phyloP scores from a whole-genome alignment of 2,888 invertebrate genomes.

The Ceratothoa steindachneri region DNA sequence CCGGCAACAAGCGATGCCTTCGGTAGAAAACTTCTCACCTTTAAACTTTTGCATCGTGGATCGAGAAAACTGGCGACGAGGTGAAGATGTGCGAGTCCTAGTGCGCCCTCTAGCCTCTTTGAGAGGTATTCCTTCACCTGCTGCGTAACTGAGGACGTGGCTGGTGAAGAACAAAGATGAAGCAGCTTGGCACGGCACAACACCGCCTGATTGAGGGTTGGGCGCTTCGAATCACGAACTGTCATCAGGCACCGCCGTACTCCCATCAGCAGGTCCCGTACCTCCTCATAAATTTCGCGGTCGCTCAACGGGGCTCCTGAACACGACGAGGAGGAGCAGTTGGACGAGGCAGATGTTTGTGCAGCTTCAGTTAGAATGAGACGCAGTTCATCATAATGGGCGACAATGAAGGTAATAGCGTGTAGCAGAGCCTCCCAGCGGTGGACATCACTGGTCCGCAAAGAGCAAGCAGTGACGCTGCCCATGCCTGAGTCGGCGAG shows the following conservation, averaged over 20 bases:
- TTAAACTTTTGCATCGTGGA: constrained; percentile 41
- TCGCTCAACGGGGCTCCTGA: constrained; percentile 25
- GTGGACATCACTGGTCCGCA: constrained; percentile 30
- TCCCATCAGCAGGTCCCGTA: constrained; percentile 34
- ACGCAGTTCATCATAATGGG: constrained; percentile 33
- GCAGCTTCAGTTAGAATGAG: constrained; percentile 14
- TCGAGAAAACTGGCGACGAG: constrained; percentile 45
- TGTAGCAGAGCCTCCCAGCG: constrained; percentile 43
- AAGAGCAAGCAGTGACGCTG: constrained; percentile 27
- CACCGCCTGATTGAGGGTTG: constrained; percentile 43
- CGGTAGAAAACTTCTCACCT: too few relatives aligned
- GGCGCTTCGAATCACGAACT: constrained; percentile 32
- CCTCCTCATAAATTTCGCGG: constrained; percentile 34
- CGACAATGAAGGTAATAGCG: constrained; percentile 39
- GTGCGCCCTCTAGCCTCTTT: constrained; percentile 30
- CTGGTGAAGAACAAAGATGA: constrained; percentile 38
- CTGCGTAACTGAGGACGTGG: constrained; percentile 26
- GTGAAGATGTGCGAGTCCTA: constrained; percentile 41
- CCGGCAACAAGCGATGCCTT: too few relatives aligned
- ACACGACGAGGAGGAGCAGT: constrained; percentile 23
- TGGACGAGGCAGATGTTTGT: too few relatives aligned
- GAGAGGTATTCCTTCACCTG: constrained; percentile 38
- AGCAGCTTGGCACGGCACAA: constrained; percentile 44
- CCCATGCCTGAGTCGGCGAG: constrained; percentile 37
- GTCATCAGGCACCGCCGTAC: constrained; percentile 36